Evolutionary conservation across 2,888 invertebrate genomes (phyloP).

Genomic region (Philhelius pedissequus): DNA sequence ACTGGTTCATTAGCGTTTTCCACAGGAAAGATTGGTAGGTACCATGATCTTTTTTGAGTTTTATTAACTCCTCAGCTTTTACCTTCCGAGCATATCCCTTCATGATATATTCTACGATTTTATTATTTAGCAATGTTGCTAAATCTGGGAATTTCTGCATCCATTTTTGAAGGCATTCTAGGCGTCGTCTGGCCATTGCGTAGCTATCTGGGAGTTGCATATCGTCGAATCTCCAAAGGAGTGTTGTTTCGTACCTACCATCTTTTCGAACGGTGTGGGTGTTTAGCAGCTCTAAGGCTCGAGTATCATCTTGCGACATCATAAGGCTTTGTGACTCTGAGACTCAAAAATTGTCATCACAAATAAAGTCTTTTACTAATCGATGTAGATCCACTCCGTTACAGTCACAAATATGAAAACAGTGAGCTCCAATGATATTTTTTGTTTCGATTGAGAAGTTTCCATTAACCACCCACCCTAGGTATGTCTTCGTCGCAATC

Average conservation of each 20-base stretch:
- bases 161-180: conserved; percentile 39
- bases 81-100: conserved; percentile 63
- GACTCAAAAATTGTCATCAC: no score
- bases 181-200: conserved; percentile 43
- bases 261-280: no score
- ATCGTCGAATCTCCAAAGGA: neutral
- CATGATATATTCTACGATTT: conserved; percentile 45
- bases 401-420: no score
- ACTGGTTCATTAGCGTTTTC: conserved; percentile 69
- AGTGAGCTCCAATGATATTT: no score
- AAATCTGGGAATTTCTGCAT: conserved; percentile 3
- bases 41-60: conserved; percentile 56
- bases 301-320: no score
- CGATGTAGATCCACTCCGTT: no score
- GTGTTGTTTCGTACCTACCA: neutral
- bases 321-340: no score
- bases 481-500: no score
- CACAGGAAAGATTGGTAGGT: conserved; percentile 70
- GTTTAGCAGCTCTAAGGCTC: no score
- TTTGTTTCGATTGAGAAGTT: no score
- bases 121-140: conserved; percentile 12
- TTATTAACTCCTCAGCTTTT: conserved; percentile 41
- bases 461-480: no score
- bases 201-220: neutral
- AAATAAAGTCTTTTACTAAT: no score